Base-by-base conservation (phyloP, 2,113 vertebrate species). In the Oryzias melastigma region DNA sequence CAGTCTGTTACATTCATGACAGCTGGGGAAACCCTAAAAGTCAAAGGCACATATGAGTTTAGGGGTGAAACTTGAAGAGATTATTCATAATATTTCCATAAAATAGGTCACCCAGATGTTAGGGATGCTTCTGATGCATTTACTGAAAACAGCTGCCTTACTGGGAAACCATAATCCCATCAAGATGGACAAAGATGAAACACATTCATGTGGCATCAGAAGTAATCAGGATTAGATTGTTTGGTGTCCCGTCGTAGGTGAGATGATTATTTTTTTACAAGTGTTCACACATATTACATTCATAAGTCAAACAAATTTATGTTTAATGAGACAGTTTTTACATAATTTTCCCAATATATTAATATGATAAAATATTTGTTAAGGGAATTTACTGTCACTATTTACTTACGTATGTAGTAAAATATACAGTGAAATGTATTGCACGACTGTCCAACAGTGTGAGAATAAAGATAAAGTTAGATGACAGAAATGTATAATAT, bases 31-130 rank as follows among this genome's bases (percentile, higher is more conserved):
- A 53, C 84, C 74, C 60, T 77, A 52, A 76, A 75, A 76, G 81
- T 78, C 81, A 78, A 70, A 67, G 73, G 56, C 52, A 50, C 18
- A 4, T 7, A 73, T 67, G 65, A 75, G 68, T 84, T 84, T 63
- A 41, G 57, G 10, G 35, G 10, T 12, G 58, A 53, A 79, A 81
- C 76, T 65, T 81, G 58, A 84, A 70, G 20, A 61, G 74, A 87
- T 89, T 88, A 85, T 53, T 60, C 27, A 55, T 12, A 45, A 80
- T 86, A 83, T 86, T 77, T 77, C 65, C 44, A 53, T 77, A 71
- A 89, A 87, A 74, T 83, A 68, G 81, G 78, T 87, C 80, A 84
- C 43, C 60, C 83, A 83, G 87, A 85, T 83, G 78, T 75, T 66
- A 52, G 49, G 72, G 65, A 59, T 68, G 58, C 58, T 65, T 64